Base-by-base conservation (phyloP, 2,113 vertebrate species). In the Lamprotornis superbus region DNA sequence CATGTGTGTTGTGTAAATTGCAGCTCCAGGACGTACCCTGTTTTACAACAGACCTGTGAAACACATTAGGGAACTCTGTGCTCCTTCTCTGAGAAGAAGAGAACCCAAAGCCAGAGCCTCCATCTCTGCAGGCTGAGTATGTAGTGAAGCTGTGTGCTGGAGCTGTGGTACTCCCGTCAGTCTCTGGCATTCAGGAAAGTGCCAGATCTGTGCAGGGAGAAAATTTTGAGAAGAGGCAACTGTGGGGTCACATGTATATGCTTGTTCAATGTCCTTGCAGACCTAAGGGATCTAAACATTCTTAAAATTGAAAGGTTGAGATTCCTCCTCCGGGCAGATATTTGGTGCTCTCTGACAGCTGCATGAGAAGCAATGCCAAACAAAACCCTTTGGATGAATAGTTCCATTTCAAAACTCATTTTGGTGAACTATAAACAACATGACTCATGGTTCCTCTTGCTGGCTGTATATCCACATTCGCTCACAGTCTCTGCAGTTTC, bases 391-490 rank as follows among this genome's bases (percentile, higher is more conserved):
- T 37, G 46, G 12, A 15, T 35, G 37, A 69, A 65, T 8, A 83
- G 21, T 28, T 95, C 50, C 21, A 37, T 61, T 87, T 37, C 56
- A 85, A 73, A 80, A 47, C 37, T 57, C 7, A 52, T 27, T 85
- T 37, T 74, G 49, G 20, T 40, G 67, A 83, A 24, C 15, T 25
- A 3, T 37, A 15, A 82, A 42, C 35, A 78, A 5, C 13, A n/a
- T 7, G 39, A 77, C 17, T 93, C 40, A 8, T 1, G 2, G 74
- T 37, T 90, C 21, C 20, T 64, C 39, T 47, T 56, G 33, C 44
- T 37, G 28, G 18, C 42, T 73, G 25, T 0, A 0, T 35, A 50
- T n/a, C 33, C 16, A 16, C 3, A 2, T 7, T 78, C 2, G 0
- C n/a, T 69, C 0, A 0, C n/a, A 5, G 3, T 49, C 49, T 76